Percentiles rank a stretch among this genome's conserved stretches.
These are phyloP conservation scores for Aplochiton taeniatus DNA, from an alignment of 2,797 vertebrate genomes.

Conservation along the genomic window DNA sequence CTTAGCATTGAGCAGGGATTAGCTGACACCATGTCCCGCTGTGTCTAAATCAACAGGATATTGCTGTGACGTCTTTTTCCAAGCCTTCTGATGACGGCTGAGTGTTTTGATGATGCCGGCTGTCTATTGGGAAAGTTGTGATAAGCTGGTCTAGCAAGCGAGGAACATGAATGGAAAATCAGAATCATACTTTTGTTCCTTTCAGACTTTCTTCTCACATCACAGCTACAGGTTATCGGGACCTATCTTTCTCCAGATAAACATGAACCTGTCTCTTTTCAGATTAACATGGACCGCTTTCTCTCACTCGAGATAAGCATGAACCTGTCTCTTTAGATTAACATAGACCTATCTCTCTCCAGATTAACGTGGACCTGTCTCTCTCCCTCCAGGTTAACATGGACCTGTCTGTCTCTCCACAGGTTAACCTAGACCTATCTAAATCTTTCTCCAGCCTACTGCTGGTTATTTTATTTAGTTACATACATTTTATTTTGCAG, in stretches of 20 bases:
- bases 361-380: too few species aligned
- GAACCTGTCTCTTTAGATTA: too few species aligned
- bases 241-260: slow-evolving; percentile 1
- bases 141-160: slow-evolving; percentile 46
- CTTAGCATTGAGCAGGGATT: slow-evolving; percentile 9
- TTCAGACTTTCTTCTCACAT: slow-evolving; percentile 36
- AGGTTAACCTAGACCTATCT: slow-evolving; percentile 52
- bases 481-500: too few species aligned
- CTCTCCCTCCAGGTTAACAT: too few species aligned
- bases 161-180: slow-evolving; percentile 57
- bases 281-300: too few species aligned
- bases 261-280: too few species aligned
- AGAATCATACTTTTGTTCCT: slow-evolving; percentile 31
- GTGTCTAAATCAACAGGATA: slow-evolving; percentile 70
- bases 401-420: too few species aligned
- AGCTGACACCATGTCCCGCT: slow-evolving; percentile 41
- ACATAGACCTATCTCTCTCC: too few species aligned
- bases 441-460: slow-evolving; percentile 16
- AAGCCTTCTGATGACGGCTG: slow-evolving; percentile 41
- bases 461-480: too few species aligned
- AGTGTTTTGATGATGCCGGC: slow-evolving; percentile 62
- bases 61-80: slow-evolving; percentile 69
- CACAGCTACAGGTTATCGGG: slow-evolving; percentile 12
- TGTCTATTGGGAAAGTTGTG: slow-evolving; percentile 60
- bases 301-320: too few species aligned